Evolutionary conservation across 2,797 vertebrate genomes (phyloP).

Genomic region (Peromyscus eremicus): DNA sequence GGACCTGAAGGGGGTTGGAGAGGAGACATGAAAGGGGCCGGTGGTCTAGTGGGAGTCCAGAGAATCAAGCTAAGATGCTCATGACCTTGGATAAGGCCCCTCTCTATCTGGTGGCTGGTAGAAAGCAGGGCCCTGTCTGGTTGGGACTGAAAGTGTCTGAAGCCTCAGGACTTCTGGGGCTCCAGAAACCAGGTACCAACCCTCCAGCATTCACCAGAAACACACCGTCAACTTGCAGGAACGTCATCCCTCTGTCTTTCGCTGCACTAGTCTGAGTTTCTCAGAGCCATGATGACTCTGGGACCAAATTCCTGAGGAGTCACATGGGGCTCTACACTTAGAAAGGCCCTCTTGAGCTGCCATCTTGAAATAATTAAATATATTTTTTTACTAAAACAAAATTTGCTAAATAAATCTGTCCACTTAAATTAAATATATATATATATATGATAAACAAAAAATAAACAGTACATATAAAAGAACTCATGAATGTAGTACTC

Average conservation of each 20-base stretch:
- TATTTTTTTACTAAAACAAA: slow-evolving; percentile 27
- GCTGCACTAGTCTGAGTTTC: background rate
- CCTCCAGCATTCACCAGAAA: background rate
- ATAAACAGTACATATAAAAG: background rate
- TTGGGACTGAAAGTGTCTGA: background rate
- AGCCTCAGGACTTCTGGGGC: background rate
- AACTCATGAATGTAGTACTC: background rate
- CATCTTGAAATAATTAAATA: background rate
- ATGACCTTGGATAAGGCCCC: background rate
- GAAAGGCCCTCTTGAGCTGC: background rate
- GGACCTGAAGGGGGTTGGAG: background rate
- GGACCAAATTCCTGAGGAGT: background rate
- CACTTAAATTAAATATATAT: background rate
- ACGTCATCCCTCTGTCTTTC: background rate
- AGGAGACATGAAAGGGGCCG: too few species aligned
- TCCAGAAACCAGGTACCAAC: background rate
- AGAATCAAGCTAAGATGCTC: background rate
- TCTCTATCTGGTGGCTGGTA: background rate
- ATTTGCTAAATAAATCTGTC: background rate
- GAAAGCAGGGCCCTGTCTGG: background rate
- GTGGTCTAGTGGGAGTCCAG: background rate
- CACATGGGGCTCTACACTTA: too few species aligned
- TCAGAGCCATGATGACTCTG: background rate
- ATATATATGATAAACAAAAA: background rate
- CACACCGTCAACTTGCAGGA: too few species aligned